A percentile compares a stretch with the other conserved stretches of the same genome.
Evolutionary conservation across 2,888 invertebrate genomes (phyloP).

Genomic region (Mesorhabditis belari): DNA sequence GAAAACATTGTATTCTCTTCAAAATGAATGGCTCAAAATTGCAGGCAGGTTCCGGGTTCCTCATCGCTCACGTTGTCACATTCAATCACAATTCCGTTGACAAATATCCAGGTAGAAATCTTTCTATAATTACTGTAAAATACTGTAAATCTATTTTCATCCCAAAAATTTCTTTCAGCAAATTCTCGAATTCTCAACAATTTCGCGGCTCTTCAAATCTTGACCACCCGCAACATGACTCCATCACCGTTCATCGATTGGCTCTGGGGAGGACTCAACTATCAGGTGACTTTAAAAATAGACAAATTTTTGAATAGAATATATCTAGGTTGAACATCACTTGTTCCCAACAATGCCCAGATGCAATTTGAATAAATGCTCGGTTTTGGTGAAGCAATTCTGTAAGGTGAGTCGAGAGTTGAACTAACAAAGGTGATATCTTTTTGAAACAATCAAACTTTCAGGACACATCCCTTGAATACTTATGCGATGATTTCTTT

Average conservation of each 20-base stretch:
- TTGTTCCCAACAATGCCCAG: constrained; percentile 52
- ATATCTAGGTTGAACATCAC: constrained; percentile 46
- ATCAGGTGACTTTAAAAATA: constrained; percentile 27
- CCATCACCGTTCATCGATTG: constrained; percentile 48
- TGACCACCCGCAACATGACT: constrained; percentile 50
- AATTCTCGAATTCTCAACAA: constrained; percentile 48
- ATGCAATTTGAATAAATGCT: constrained; percentile 38
- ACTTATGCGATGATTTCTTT: constrained; percentile 45
- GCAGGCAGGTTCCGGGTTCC: constrained; percentile 28
- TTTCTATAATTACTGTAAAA: not conserved
- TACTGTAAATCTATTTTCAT: not conserved
- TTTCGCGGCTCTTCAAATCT: constrained; percentile 49
- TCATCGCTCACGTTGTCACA: constrained; percentile 48
- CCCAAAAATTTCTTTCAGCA: constrained; percentile 20
- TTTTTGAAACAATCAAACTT: not conserved
- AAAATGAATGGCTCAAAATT: constrained; percentile 9
- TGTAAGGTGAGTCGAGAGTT: constrained; percentile 36
- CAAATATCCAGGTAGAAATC: constrained; percentile 41
- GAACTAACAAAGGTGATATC: not conserved
- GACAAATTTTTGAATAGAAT: not conserved
- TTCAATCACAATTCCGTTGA: constrained; percentile 52
- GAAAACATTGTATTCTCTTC: not conserved
- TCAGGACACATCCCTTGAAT: constrained; percentile 33
- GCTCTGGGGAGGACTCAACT: constrained; percentile 52
- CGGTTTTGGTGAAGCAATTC: constrained; percentile 38